These are phyloP conservation scores for Battus philenor DNA, from an alignment of 1,140 invertebrate genomes.

Conservation along the genomic window DNA sequence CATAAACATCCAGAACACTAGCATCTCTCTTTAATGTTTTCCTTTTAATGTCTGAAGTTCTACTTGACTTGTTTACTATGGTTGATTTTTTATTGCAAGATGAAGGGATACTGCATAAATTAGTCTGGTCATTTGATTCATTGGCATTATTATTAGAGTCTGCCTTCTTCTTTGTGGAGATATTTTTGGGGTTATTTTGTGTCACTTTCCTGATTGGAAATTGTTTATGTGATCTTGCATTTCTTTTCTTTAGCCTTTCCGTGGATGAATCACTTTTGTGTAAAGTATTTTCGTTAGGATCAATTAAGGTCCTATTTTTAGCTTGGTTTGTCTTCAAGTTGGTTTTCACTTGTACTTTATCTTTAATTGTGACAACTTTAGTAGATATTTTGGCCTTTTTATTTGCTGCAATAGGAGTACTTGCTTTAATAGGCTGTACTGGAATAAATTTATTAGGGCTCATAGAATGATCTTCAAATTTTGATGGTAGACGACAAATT, in stretches of 20 bases:
- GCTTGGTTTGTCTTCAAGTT: conserved; percentile 3
- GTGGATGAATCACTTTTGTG: background rate
- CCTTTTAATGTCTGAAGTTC: conserved; percentile 41
- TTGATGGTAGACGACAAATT: conserved; percentile 46
- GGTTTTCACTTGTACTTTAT: conserved; percentile 1
- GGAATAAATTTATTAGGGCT: conserved; percentile 53
- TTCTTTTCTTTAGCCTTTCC: conserved; percentile 1
- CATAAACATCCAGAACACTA: conserved; percentile 54
- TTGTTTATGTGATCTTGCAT: conserved; percentile 11
- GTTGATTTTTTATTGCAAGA: no score
- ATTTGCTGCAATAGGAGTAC: conserved; percentile 43
- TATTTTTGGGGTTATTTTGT: background rate
- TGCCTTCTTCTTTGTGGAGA: conserved; percentile 20
- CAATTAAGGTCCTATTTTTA: conserved; percentile 15
- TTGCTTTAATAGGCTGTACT: conserved; percentile 45
- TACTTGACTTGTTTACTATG: conserved; percentile 25
- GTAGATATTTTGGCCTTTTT: conserved; percentile 12
- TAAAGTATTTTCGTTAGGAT: conserved; percentile 12
- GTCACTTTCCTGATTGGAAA: conserved; percentile 4
- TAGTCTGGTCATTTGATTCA: background rate
- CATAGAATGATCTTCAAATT: conserved; percentile 46
- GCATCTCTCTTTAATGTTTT: conserved; percentile 32
- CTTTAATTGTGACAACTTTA: background rate
- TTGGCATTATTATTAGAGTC: conserved; percentile 48
- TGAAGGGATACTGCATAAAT: no score